phyloP scores from a whole-genome alignment of 2,113 vertebrate genomes.

The Apteryx owenii region DNA sequence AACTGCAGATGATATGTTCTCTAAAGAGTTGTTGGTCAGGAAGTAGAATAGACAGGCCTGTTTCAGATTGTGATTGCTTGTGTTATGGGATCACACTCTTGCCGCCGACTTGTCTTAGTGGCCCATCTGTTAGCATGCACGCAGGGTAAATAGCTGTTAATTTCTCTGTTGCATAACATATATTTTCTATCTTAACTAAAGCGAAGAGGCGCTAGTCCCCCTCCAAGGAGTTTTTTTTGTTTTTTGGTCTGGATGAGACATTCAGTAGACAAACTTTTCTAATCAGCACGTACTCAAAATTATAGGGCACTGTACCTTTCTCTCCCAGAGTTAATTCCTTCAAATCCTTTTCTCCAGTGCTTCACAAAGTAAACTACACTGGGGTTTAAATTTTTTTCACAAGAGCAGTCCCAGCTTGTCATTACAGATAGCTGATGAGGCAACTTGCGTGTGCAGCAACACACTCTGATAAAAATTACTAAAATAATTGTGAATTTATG shows the following conservation, averaged over 20 bases:
- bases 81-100: not conserved
- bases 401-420: not conserved
- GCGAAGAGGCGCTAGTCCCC: not conserved
- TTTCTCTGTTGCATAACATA: not conserved
- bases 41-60: not conserved
- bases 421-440: not conserved
- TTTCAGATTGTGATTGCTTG: not conserved
- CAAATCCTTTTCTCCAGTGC: not conserved
- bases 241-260: not conserved
- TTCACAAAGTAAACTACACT: not conserved
- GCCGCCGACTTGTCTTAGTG: not conserved
- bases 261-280: not conserved
- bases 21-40: not conserved
- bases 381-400: not conserved
- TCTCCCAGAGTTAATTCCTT: not conserved
- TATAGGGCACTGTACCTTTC: not conserved
- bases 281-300: not conserved
- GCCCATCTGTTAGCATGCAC: not conserved
- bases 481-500: not conserved
- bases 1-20: not conserved
- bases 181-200: not conserved
- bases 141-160: constrained; percentile 22
- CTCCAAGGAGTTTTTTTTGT: not conserved
- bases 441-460: not conserved
- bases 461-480: not conserved